A percentile compares a stretch with the other conserved stretches of the same genome.
These are phyloP conservation scores for Leucoraja ocellata DNA, from an alignment of 2,797 vertebrate species.

Conservation along the genomic window DNA sequence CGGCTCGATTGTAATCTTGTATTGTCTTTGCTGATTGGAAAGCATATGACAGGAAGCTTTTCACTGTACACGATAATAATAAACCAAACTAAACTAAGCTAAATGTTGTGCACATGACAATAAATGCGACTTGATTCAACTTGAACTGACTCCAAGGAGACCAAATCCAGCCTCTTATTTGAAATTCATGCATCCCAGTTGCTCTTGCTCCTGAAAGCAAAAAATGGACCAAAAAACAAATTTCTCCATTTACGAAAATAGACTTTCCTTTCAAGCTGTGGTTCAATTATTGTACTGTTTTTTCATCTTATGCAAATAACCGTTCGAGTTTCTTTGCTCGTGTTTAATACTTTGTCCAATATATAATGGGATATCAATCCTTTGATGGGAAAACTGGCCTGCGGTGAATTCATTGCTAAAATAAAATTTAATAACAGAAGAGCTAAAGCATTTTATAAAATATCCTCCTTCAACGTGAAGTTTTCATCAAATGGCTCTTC, in stretches of 20 bases:
- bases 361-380: neutral
- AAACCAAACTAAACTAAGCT: no score
- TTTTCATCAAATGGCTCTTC: neutral
- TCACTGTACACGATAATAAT: no score
- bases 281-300: neutral
- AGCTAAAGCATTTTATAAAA: neutral
- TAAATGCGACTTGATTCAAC: no score
- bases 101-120: no score
- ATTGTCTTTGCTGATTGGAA: no score
- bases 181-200: no score
- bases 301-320: neutral
- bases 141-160: neutral
- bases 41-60: no score
- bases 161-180: neutral
- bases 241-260: neutral
- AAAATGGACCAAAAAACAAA: neutral
- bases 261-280: neutral
- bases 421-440: neutral
- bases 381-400: neutral
- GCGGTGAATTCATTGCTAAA: neutral
- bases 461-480: neutral
- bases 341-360: neutral
- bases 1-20: no score
- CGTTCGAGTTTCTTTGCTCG: neutral
- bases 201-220: neutral